A percentile compares a stretch with the other conserved stretches of the same genome.
Evolutionary conservation across 2,888 invertebrate genomes (phyloP).

Genomic region (Melinopterus prodromus): DNA sequence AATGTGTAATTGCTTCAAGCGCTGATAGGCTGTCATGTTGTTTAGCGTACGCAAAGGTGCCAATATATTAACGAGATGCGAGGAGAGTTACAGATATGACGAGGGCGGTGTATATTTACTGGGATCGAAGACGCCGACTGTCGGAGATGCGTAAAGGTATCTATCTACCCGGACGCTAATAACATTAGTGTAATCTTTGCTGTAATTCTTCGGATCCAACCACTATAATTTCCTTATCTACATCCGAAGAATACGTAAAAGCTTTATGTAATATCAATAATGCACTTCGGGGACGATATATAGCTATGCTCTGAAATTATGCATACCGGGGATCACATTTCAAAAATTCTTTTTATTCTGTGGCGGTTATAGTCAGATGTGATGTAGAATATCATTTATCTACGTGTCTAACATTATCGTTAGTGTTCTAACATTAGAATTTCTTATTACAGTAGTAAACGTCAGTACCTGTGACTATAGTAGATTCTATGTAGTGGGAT

Average conservation of each 20-base stretch:
- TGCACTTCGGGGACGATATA: not conserved
- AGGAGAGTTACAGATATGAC: constrained; percentile 12
- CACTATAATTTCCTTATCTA: constrained; percentile 4
- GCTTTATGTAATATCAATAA: not conserved
- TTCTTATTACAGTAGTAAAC: no score
- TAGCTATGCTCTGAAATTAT: not conserved
- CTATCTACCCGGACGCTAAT: not conserved
- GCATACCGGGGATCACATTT: not conserved
- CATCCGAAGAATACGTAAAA: not conserved
- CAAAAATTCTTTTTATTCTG: no score
- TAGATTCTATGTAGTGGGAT: no score
- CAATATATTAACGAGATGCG: constrained; percentile 23
- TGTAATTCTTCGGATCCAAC: not conserved
- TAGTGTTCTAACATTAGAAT: no score
- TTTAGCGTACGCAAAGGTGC: constrained; percentile 10
- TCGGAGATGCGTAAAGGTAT: constrained; percentile 5
- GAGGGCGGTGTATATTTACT: not conserved
- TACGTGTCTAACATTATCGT: no score
- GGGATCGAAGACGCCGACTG: not conserved
- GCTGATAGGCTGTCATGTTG: constrained; percentile 15
- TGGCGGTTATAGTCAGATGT: no score
- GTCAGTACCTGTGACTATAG: no score
- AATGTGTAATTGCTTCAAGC: constrained; percentile 16
- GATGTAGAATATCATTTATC: no score
- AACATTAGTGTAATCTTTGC: constrained; percentile 4